These are phyloP conservation scores for Thunnus maccoyii DNA, from an alignment of 2,113 vertebrate genomes.

Conservation along the genomic window DNA sequence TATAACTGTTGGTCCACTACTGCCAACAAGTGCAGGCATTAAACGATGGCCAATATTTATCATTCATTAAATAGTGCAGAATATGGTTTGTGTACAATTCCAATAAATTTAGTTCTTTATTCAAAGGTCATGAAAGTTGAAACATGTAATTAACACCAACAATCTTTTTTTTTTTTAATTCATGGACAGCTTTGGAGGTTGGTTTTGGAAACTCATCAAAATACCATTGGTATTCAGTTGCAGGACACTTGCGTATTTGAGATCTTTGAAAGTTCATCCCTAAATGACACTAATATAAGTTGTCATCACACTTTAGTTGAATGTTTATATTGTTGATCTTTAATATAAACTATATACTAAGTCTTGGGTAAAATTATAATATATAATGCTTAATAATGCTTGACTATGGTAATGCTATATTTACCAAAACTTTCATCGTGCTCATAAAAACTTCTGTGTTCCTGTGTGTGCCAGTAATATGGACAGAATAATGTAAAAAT, in stretches of 20 bases:
- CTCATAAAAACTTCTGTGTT: not conserved
- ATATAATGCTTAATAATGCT: not conserved
- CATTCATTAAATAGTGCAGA: not conserved
- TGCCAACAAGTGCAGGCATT: constrained; percentile 1
- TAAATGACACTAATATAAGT: constrained; percentile 1
- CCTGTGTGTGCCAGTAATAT: not conserved
- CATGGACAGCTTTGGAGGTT: not conserved
- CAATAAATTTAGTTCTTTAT: not conserved
- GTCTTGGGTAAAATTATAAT: not conserved
- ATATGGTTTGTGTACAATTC: no score
- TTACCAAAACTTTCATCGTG: not conserved
- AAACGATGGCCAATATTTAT: not conserved
- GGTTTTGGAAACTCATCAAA: constrained; percentile 70
- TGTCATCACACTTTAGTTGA: not conserved
- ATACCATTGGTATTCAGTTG: constrained; percentile 78
- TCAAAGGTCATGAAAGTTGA: not conserved
- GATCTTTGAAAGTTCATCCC: not conserved
- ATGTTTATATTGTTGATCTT: not conserved
- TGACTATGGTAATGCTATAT: not conserved
- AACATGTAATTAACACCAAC: not conserved
- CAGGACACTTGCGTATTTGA: constrained; percentile 35
- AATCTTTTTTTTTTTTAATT: not conserved
- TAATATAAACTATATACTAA: constrained; percentile 4
- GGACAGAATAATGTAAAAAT: not conserved
- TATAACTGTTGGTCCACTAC: not conserved